phyloP scores from a whole-genome alignment of 2,113 vertebrate species.

The Okapia johnstoni region DNA sequence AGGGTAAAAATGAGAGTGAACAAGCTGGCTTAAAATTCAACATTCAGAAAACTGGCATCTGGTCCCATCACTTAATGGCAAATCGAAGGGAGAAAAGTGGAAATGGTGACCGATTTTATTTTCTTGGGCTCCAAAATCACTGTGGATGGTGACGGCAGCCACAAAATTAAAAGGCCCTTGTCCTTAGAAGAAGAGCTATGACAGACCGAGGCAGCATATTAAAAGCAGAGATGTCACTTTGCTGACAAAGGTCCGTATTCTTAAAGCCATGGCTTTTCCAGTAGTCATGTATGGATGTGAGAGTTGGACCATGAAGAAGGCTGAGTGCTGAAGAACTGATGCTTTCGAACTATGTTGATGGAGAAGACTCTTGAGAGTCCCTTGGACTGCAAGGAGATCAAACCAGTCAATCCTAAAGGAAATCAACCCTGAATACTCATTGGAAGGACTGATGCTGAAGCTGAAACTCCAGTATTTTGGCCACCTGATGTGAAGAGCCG shows the following conservation, averaged over 20 bases:
- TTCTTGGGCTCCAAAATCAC: not conserved
- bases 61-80: not conserved
- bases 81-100: not conserved
- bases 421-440: not conserved
- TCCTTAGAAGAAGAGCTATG: not conserved
- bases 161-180: not conserved
- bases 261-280: not conserved
- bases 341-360: not conserved
- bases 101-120: not conserved
- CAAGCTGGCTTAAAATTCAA: not conserved
- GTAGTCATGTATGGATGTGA: not conserved
- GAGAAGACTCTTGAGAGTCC: not conserved
- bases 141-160: not conserved
- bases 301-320: not conserved
- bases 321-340: not conserved
- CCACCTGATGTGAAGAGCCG: accelerated
- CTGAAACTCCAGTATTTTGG: not conserved
- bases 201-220: accelerated
- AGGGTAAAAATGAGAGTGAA: not conserved
- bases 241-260: not conserved
- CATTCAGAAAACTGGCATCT: not conserved
- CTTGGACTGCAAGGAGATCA: not conserved
- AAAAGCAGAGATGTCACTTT: not conserved
- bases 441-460: not conserved
- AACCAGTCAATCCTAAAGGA: not conserved